Percentiles rank a stretch among this genome's conserved stretches.
Evolutionary conservation across 2,888 invertebrate genomes (phyloP).

Genomic region (Campaea margaritaria): DNA sequence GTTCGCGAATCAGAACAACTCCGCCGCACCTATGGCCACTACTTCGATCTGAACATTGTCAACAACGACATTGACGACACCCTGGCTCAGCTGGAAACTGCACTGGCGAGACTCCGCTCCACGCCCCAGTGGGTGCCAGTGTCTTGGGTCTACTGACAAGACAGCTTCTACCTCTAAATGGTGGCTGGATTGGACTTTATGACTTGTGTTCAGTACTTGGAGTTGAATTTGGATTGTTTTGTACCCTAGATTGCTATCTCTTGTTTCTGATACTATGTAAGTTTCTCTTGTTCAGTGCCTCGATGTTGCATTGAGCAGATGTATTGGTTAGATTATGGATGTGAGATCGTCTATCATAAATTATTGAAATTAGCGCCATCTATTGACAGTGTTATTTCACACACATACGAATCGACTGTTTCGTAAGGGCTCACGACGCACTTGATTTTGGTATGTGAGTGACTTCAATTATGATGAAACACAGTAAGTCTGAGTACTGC

Average conservation of each 20-base stretch:
- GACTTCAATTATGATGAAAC: not conserved
- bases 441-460: slow-evolving; percentile 10
- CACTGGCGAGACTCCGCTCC: slow-evolving; percentile 95
- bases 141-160: slow-evolving; percentile 97
- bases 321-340: too few relatives aligned
- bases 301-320: too few relatives aligned
- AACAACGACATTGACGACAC: slow-evolving; percentile 99
- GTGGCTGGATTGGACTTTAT: slow-evolving; percentile 42
- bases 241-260: too few relatives aligned
- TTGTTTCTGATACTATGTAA: too few relatives aligned
- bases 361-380: too few relatives aligned
- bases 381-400: slow-evolving; percentile 1
- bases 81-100: slow-evolving; percentile 95
- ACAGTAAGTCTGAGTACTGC: too few relatives aligned
- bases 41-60: slow-evolving; percentile 98
- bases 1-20: slow-evolving; percentile 98
- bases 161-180: slow-evolving; percentile 49
- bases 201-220: slow-evolving; percentile 30
- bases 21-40: slow-evolving; percentile 98
- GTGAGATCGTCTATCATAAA: too few relatives aligned
- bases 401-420: slow-evolving; percentile 10
- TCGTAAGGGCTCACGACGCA: slow-evolving; percentile 14
- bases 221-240: slow-evolving; percentile 9
- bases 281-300: too few relatives aligned
- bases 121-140: slow-evolving; percentile 99